These are phyloP conservation scores for Galerucella calmariensis DNA, from an alignment of 2,888 invertebrate species.

Conservation along the genomic window DNA sequence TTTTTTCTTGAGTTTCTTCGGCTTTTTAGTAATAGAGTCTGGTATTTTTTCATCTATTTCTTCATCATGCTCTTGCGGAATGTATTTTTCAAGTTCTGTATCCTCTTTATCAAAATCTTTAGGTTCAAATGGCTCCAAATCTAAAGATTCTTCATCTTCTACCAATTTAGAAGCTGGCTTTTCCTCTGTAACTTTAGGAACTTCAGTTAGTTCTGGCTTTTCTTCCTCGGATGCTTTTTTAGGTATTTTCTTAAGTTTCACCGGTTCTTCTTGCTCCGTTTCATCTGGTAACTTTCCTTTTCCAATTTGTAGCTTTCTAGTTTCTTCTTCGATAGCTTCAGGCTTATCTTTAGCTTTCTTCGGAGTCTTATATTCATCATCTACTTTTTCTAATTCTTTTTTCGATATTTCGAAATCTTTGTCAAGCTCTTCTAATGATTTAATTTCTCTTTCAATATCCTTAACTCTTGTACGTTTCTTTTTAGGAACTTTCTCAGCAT, in stretches of 20 bases:
- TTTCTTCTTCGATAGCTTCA: conserved; percentile 52
- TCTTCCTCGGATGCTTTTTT: conserved; percentile 61
- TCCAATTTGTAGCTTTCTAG: conserved; percentile 57
- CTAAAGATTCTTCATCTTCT: conserved; percentile 35
- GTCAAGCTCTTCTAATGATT: conserved; percentile 65
- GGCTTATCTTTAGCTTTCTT: conserved; percentile 55
- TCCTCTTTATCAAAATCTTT: conserved; percentile 57
- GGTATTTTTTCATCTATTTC: conserved; percentile 52
- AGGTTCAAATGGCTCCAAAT: conserved; percentile 50
- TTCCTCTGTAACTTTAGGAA: conserved; percentile 51
- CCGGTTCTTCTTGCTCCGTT: conserved; percentile 63
- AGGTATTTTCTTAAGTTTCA: conserved; percentile 69
- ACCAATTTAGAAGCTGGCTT: conserved; percentile 29
- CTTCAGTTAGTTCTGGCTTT: conserved; percentile 57
- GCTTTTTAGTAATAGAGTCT: conserved; percentile 58
- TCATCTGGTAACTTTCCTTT: conserved; percentile 67
- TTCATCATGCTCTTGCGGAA: conserved; percentile 41
- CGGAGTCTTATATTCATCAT: conserved; percentile 62
- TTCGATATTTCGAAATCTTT: conserved; percentile 61
- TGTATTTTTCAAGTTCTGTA: conserved; percentile 62
- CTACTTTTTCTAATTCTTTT: conserved; percentile 61
- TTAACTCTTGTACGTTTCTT: conserved; percentile 64
- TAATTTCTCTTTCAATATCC: conserved; percentile 59
- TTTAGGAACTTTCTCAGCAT: conserved; percentile 65
- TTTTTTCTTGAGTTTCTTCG: conserved; percentile 55